Evolutionary conservation across 2,113 vertebrate genomes (phyloP).

Genomic region (Okapia johnstoni): DNA sequence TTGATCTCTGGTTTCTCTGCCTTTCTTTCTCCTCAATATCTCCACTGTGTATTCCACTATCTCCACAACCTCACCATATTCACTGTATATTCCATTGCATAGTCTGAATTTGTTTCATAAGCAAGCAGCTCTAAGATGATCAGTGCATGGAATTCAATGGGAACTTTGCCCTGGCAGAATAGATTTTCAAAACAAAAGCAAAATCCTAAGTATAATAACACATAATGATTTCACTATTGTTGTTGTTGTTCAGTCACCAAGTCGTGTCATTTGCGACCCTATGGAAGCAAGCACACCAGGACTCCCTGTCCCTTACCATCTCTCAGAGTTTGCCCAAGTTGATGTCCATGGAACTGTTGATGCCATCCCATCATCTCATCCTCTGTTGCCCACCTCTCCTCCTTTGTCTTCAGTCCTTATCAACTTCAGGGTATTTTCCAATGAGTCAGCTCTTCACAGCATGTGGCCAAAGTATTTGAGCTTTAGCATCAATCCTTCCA

Average conservation of each 20-base stretch:
- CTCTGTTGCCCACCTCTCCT: neutral
- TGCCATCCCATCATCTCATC: neutral
- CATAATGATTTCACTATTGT: neutral
- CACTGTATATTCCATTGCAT: neutral
- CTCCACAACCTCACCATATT: too few species aligned
- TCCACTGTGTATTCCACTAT: neutral
- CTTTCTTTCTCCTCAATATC: neutral
- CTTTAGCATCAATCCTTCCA: neutral
- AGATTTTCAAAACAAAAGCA: neutral
- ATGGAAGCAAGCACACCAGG: neutral
- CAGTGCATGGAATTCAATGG: neutral
- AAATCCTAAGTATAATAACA: neutral
- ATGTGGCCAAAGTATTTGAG: neutral
- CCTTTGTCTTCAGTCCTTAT: neutral
- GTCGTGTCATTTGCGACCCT: neutral
- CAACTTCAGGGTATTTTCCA: neutral
- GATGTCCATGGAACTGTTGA: neutral
- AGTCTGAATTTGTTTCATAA: slow-evolving; percentile 34
- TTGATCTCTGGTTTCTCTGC: neutral
- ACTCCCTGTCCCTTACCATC: neutral
- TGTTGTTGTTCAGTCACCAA: neutral
- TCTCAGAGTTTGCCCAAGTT: neutral
- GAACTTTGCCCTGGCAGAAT: neutral
- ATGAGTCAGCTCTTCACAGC: neutral
- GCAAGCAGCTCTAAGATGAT: neutral